These are phyloP conservation scores for Crotalus horridus DNA, from an alignment of 2,113 vertebrate genomes.

Conservation along the genomic window DNA sequence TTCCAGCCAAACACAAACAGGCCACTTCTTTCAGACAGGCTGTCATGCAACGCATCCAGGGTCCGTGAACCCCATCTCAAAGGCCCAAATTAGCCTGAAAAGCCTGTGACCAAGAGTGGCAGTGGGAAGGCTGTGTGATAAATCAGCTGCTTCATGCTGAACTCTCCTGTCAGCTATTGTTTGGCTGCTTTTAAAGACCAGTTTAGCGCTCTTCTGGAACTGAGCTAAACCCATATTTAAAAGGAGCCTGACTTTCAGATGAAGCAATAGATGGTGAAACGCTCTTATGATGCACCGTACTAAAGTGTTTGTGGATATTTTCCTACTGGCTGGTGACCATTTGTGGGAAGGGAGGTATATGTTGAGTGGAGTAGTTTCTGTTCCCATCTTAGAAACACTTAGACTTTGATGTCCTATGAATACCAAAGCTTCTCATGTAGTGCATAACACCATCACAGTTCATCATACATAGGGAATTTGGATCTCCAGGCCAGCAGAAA, in stretches of 20 bases:
- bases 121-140: neutral
- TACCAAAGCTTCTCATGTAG: neutral
- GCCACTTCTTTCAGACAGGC: neutral
- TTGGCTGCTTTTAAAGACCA: neutral
- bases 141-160: neutral
- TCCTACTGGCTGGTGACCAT: neutral
- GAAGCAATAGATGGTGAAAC: neutral
- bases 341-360: neutral
- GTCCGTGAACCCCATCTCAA: neutral
- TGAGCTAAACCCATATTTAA: neutral
- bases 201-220: neutral
- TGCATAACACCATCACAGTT: neutral
- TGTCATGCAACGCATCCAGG: neutral
- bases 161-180: neutral
- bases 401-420: neutral
- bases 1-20: neutral
- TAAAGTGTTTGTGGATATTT: neutral
- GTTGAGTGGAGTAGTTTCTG: neutral
- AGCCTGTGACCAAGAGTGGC: neutral
- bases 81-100: neutral
- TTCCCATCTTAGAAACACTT: neutral
- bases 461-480: neutral
- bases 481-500: neutral
- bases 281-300: neutral
- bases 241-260: neutral